Base-by-base conservation (phyloP, 2,888 invertebrate genomes). In the Eupithecia subumbrata region DNA sequence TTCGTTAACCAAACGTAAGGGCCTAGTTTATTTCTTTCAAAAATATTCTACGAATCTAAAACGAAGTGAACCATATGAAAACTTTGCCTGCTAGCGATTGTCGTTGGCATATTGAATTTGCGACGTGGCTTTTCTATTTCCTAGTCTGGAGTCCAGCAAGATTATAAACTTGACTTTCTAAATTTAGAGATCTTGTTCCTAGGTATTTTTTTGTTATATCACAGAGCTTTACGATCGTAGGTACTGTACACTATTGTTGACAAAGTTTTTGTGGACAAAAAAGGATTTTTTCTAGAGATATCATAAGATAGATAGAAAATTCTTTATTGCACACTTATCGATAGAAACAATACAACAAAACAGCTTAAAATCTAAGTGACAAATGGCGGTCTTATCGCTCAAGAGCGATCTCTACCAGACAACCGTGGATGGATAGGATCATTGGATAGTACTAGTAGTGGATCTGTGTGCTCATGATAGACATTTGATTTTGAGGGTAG, bases 141-240 rank as follows among this genome's bases (percentile, higher is more conserved):
- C 70, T 67, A 63, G 45, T 72, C 60, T 75, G 18, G 37, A 67
- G 18, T 40, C 37, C 40, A 30, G n/a, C 25, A 37, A 18, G 75
- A 73, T 75, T 75, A 72, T 68, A 77, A 77, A 77, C 77, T 75
- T 45, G 77, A 71, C 60, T 77, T 73, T 77, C 75, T 77, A 73
- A 70, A 71, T 73, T 66, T 75, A 77, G 73, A 22, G 14, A 22
- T 56, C 60, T 25, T 63, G 72, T 68, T 45, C 43, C 37, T 74
- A 43, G 11, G 56, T 11, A 11, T 14, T 22, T 60, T 60, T 25
- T 56, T 5, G 64, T 64, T 64, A 7, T 18, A 64, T 63, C 25
- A 52, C 52, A 52, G 52, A 52, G 22, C n/a, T 56, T 60, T 60
- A 12, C 5, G 11, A 18, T 8, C 5, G n/a, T 52, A n/a, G 11